phyloP scores from a whole-genome alignment of 1,140 invertebrate species.

The Thaumetopoea pityocampa region DNA sequence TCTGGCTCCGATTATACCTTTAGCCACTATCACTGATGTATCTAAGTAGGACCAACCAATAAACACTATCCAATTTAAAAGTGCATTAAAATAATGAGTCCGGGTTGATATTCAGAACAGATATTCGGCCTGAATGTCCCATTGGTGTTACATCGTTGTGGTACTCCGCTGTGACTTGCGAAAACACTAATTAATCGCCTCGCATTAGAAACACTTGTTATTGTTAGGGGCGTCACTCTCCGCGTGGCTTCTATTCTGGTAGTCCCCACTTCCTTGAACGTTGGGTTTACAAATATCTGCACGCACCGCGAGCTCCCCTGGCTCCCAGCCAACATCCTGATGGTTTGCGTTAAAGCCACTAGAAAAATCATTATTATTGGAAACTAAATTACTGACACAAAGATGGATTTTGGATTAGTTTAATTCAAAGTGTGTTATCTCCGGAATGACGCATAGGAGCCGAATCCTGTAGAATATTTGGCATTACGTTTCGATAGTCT shows the following conservation, averaged over 20 bases:
- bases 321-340: conserved; percentile 65
- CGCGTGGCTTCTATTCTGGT: conserved; percentile 60
- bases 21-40: no score
- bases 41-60: no score
- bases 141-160: background rate
- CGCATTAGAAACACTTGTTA: conserved; percentile 6
- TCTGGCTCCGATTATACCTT: no score
- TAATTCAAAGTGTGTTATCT: no score
- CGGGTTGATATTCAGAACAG: no score
- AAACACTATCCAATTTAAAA: no score
- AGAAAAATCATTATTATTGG: conserved; percentile 61
- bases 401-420: no score
- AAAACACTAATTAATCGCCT: conserved; percentile 12
- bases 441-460: no score
- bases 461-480: no score
- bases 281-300: conserved; percentile 67
- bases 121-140: background rate
- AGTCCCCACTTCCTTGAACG: conserved; percentile 70
- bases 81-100: no score
- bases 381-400: conserved; percentile 52
- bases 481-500: no score
- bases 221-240: conserved; percentile 32
- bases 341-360: conserved; percentile 61
- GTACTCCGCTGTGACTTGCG: conserved; percentile 2
- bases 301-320: conserved; percentile 52